phyloP scores from a whole-genome alignment of 2,797 vertebrate species.

The Sebastes nivosus region DNA sequence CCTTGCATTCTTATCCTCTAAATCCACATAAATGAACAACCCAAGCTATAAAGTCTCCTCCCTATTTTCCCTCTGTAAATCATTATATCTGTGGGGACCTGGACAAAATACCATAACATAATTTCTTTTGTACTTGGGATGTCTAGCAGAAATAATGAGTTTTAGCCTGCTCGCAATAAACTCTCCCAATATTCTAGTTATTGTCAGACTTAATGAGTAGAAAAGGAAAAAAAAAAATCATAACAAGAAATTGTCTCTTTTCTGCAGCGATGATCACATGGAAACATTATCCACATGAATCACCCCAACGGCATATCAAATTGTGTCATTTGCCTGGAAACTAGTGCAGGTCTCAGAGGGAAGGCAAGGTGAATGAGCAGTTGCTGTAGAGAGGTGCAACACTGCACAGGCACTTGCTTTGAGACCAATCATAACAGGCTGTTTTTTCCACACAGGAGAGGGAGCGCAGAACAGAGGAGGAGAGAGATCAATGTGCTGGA shows the following conservation, averaged over 20 bases:
- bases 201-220: constrained; percentile 82
- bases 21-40: constrained; percentile 80
- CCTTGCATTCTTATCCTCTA: constrained; percentile 68
- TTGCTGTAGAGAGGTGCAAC: constrained; percentile 78
- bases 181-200: constrained; percentile 81
- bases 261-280: constrained; percentile 79
- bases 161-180: constrained; percentile 83
- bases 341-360: constrained; percentile 85
- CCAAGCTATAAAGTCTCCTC: constrained; percentile 69
- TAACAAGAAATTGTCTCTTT: constrained; percentile 76
- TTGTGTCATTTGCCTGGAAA: constrained; percentile 88
- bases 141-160: constrained; percentile 85
- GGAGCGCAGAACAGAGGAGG: constrained; percentile 40
- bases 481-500: constrained; percentile 72
- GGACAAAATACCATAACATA: constrained; percentile 81
- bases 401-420: constrained; percentile 76
- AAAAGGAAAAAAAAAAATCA: constrained; percentile 54
- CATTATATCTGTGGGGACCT: constrained; percentile 78
- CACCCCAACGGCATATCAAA: constrained; percentile 83
- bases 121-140: constrained; percentile 82
- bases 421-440: constrained; percentile 80
- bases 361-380: constrained; percentile 81
- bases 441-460: constrained; percentile 61
- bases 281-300: constrained; percentile 86
- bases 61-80: constrained; percentile 77